These are phyloP conservation scores for Mizuhopecten yessoensis DNA, from an alignment of 1,140 invertebrate species.

Conservation along the genomic window DNA sequence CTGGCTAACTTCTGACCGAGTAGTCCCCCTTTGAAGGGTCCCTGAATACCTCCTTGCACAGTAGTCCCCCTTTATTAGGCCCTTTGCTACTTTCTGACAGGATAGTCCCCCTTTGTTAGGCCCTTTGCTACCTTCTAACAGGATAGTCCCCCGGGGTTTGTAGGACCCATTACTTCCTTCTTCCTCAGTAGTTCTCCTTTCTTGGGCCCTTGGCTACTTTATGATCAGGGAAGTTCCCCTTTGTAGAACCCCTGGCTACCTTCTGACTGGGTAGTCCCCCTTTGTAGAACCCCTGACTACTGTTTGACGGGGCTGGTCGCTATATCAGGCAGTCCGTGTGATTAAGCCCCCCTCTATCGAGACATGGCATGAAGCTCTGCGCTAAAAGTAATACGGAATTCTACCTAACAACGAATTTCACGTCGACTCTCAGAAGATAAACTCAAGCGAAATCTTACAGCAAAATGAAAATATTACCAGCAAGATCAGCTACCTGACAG, in stretches of 20 bases:
- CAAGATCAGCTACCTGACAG: constrained; percentile 12
- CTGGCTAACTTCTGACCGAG: background rate
- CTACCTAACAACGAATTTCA: constrained; percentile 3
- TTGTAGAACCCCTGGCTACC: background rate
- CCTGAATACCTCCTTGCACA: no score
- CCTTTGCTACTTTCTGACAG: background rate
- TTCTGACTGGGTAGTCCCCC: background rate
- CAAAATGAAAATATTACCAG: constrained; percentile 35
- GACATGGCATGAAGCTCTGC: background rate
- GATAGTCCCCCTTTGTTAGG: constrained; percentile 42
- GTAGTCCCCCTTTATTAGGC: no score
- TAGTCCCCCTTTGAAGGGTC: background rate
- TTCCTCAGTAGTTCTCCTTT: no score
- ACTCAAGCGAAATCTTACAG: background rate
- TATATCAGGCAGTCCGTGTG: background rate
- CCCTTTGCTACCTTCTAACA: background rate
- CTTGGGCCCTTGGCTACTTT: background rate
- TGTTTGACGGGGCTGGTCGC: background rate
- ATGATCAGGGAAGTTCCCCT: background rate
- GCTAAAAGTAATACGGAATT: constrained; percentile 5
- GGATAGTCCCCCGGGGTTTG: no score
- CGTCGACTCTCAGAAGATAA: constrained; percentile 23
- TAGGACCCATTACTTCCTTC: no score
- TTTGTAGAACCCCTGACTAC: background rate
- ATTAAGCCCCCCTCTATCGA: background rate